Conservation (phyloP, 2,113 vertebrate genomes). For the Bubo bubo region DNA sequence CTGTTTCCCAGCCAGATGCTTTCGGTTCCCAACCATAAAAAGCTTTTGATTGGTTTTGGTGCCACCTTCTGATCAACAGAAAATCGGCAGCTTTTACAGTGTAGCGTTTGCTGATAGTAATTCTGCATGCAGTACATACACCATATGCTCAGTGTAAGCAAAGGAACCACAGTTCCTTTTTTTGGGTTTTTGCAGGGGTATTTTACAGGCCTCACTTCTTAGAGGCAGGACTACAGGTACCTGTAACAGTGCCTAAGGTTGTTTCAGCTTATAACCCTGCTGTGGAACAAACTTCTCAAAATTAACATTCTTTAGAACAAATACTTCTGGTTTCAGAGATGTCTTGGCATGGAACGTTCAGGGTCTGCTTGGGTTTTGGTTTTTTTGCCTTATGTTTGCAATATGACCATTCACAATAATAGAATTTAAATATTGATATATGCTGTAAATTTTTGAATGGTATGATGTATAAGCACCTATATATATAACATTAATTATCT, state of each 20-base stretch:
- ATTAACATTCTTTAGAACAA: background rate
- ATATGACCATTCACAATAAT: background rate
- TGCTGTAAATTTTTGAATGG: background rate
- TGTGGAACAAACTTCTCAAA: background rate
- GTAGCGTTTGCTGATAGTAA: background rate
- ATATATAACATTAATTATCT: background rate
- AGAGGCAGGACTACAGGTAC: background rate
- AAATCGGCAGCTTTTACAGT: constrained; percentile 8
- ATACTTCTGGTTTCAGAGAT: background rate
- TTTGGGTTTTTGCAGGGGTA: background rate
- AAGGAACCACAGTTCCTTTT: background rate
- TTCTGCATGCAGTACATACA: background rate
- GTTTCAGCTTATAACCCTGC: background rate
- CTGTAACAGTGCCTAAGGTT: background rate
- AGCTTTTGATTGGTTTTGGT: constrained; percentile 59
- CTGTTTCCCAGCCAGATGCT: background rate
- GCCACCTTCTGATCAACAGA: constrained; percentile 71
- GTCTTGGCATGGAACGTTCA: background rate
- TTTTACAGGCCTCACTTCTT: background rate
- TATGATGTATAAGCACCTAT: background rate
- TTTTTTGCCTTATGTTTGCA: background rate
- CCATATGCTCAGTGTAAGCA: background rate
- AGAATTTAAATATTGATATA: background rate
- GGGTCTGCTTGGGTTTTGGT: background rate
- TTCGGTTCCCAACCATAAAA: background rate